Percentiles rank a stretch among this genome's conserved stretches.
Conservation (phyloP, 2,797 vertebrate genomes). For the Erethizon dorsatum region DNA sequence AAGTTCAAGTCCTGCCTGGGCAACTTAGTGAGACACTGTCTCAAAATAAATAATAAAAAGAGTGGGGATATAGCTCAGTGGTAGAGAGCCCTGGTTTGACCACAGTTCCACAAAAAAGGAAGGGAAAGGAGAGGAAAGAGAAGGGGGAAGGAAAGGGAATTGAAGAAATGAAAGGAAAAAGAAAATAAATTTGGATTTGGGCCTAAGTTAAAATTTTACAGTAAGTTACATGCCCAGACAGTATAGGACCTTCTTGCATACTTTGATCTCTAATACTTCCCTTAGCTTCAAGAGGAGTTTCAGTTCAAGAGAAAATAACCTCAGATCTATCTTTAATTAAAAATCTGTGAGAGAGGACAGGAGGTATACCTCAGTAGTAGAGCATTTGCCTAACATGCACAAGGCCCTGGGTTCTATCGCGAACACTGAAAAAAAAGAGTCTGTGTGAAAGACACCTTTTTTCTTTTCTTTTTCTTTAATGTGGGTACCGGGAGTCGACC, state of each 20-base stretch:
- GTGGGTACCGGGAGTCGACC: too few relatives aligned
- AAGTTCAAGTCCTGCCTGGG: not conserved
- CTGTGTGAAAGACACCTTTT: not conserved
- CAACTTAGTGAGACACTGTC: not conserved
- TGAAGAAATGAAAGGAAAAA: not conserved
- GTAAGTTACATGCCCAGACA: not conserved
- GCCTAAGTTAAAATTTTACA: constrained; percentile 60
- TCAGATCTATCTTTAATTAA: constrained; percentile 53
- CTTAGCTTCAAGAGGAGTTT: constrained; percentile 61
- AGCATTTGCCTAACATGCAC: not conserved
- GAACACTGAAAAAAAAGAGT: not conserved
- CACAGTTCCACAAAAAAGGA: not conserved
- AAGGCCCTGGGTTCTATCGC: not conserved
- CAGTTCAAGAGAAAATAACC: constrained; percentile 50
- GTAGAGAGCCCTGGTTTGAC: not conserved
- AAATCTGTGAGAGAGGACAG: not conserved
- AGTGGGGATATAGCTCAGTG: not conserved
- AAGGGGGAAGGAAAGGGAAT: not conserved
- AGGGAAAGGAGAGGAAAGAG: not conserved
- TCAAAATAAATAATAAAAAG: not conserved
- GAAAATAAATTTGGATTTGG: constrained; percentile 55
- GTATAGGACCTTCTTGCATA: not conserved
- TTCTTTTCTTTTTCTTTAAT: not conserved
- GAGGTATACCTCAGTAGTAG: not conserved
- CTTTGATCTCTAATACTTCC: constrained; percentile 45